Evolutionary conservation across 2,797 vertebrate genomes (phyloP).

Genomic region (Furcifer pardalis): DNA sequence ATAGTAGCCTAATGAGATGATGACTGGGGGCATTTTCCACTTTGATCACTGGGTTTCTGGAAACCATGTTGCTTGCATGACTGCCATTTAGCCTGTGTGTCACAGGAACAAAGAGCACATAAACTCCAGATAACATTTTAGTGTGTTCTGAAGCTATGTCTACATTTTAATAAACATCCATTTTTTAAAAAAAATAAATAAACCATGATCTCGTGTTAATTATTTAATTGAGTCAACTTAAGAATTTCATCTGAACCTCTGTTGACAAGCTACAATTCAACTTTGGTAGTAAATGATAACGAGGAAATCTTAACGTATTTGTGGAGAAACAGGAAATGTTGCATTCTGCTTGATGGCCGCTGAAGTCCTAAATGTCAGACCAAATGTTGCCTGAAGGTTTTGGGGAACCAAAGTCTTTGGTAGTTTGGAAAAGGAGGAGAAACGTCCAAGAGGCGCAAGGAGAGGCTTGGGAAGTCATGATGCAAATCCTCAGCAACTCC

Average conservation of each 20-base stretch:
- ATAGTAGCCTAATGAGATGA: neutral
- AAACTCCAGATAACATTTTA: neutral
- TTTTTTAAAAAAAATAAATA: neutral
- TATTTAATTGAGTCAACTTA: neutral
- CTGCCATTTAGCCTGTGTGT: neutral
- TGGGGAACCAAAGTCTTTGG: neutral
- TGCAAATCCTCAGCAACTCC: too few species aligned
- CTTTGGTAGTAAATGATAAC: neutral
- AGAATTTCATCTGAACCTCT: neutral
- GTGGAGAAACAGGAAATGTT: neutral
- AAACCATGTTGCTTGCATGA: neutral
- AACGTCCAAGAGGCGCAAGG: too few species aligned
- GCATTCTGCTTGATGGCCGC: neutral
- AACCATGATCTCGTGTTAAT: neutral
- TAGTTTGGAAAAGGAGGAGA: neutral
- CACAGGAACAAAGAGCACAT: neutral
- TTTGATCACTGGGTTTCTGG: neutral
- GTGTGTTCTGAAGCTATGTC: neutral
- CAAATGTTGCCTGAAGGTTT: neutral
- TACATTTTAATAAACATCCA: constrained; percentile 20
- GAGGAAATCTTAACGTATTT: neutral
- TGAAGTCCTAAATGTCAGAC: neutral
- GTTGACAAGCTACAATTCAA: neutral
- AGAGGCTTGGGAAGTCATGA: too few species aligned
- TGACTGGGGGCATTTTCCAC: neutral